phyloP scores from a whole-genome alignment of 37 sponge, comb jelly and placozoan species.

The Chondrosia reniformis region DNA sequence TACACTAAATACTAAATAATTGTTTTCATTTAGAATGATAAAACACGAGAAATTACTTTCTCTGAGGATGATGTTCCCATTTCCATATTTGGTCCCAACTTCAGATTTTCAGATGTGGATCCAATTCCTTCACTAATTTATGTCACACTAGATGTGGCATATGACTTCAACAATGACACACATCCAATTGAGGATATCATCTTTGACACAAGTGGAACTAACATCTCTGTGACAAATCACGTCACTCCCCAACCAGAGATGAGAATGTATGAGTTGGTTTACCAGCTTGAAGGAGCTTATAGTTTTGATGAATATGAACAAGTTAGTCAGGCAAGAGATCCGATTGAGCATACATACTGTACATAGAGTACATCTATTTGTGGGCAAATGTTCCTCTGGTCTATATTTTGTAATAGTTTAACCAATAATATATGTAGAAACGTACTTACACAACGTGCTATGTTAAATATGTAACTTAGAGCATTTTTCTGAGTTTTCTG shows the following conservation, averaged over 20 bases:
- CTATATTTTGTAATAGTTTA: too few relatives aligned
- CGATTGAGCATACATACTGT: too few relatives aligned
- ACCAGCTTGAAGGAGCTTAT: background rate
- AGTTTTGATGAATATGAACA: background rate
- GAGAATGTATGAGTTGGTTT: too few relatives aligned
- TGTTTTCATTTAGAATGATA: background rate
- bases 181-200: background rate
- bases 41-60: background rate
- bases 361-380: too few relatives aligned
- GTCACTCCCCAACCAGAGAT: too few relatives aligned
- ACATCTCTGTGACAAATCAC: background rate
- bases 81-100: background rate
- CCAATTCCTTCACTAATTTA: background rate
- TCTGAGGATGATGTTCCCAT: background rate
- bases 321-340: background rate
- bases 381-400: too few relatives aligned
- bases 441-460: too few relatives aligned
- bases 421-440: too few relatives aligned
- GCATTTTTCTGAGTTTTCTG: too few relatives aligned
- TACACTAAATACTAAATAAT: too few relatives aligned
- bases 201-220: conserved; percentile 9
- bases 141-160: background rate
- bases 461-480: too few relatives aligned
- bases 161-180: background rate
- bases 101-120: background rate